Percentiles rank a stretch among this genome's conserved stretches.
Conservation (phyloP, 2,797 vertebrate genomes). For the Macroramphosus scolopax region DNA sequence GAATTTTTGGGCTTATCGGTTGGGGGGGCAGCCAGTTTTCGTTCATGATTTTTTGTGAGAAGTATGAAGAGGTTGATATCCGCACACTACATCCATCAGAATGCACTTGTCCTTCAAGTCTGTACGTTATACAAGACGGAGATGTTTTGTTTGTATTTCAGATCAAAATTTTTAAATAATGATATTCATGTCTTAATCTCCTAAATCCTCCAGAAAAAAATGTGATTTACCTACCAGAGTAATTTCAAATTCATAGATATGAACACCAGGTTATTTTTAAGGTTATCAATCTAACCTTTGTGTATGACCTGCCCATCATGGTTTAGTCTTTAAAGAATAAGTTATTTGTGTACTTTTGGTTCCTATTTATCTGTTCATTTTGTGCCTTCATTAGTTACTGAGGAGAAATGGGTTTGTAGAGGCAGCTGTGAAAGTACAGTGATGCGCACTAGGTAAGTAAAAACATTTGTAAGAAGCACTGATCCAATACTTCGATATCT, state of each 20-base stretch:
- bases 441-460: constrained; percentile 61
- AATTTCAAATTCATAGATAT: constrained; percentile 43
- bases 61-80: constrained; percentile 29
- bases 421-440: constrained; percentile 69
- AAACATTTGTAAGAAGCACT: constrained; percentile 72
- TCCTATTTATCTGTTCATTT: constrained; percentile 80
- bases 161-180: constrained; percentile 78
- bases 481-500: too few species aligned
- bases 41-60: constrained; percentile 19
- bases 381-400: constrained; percentile 79
- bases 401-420: constrained; percentile 57
- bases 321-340: constrained; percentile 78
- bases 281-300: constrained; percentile 59
- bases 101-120: constrained; percentile 62
- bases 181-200: constrained; percentile 76
- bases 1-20: constrained; percentile 12
- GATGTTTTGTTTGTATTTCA: constrained; percentile 78
- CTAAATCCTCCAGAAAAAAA: constrained; percentile 28
- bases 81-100: constrained; percentile 61
- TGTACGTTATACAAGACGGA: constrained; percentile 52
- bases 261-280: constrained; percentile 55
- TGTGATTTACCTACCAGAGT: constrained; percentile 47
- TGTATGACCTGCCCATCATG: constrained; percentile 65
- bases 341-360: constrained; percentile 78
- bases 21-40: constrained; percentile 20